Base-by-base conservation (phyloP, 2,113 vertebrate genomes). In the Phrynocephalus versicolor region DNA sequence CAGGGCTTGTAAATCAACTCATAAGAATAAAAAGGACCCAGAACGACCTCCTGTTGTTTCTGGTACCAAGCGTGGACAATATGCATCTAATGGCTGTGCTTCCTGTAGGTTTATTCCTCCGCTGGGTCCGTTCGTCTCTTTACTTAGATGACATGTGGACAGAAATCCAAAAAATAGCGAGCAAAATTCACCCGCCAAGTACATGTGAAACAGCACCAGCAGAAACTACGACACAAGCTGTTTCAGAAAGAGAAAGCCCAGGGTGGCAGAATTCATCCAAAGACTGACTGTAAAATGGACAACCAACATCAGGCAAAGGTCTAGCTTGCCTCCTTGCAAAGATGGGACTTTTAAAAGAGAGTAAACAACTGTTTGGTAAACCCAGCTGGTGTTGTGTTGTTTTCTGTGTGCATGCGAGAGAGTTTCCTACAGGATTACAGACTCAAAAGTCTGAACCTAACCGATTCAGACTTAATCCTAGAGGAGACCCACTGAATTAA, bases 71-170 rank as follows among this genome's bases (percentile, higher is more conserved):
- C 45, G 10, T 51, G 45, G 27, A 7, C 16, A 21, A 21, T 76
- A 21, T 39, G 6, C 19, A 15, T 74, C 62, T 81, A 30, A 2
- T 1, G 6, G 30, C 57, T 15, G 35, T 30, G 60, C 6, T 82
- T 69, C 27, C 73, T 75, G 58, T 72, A 98, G 97, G 97, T 2
- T 95, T 97, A 15, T 99, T 99, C 91, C 94, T 98, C 14, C 95
- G 94, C 0, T 97, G 97, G 97, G 96, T 95, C 27, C 77, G 89
- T 5, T 92, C 96, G 9, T 87, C 93, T 77, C 94, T 95, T 64
- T 90, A 95, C 82, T 94, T 97, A 76, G 95, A 97, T 0, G 96
- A 96, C 82, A 97, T 95, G n/a, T 94, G 95, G 93, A 94, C 86
- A 30, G 94, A 97, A 94, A 96, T 97, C 73, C 93, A 87, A 90